Evolutionary conservation across 2,113 vertebrate species (phyloP).

Genomic region (Crotalus tigris): DNA sequence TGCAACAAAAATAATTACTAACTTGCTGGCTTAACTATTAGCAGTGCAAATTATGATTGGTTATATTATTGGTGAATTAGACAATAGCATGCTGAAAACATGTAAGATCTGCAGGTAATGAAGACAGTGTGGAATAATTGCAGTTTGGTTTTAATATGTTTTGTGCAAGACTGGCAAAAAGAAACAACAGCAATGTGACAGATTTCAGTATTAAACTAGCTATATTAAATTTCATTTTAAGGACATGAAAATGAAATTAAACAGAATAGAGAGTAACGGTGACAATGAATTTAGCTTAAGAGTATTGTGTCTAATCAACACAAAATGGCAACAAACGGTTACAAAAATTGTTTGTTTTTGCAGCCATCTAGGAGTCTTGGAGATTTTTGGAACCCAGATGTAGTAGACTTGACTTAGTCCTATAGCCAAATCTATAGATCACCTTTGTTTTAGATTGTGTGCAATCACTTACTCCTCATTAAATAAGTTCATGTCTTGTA

Average conservation of each 20-base stretch:
- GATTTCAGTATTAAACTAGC: not conserved
- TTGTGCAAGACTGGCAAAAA: not conserved
- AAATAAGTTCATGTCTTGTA: not conserved
- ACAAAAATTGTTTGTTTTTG: not conserved
- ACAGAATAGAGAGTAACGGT: not conserved
- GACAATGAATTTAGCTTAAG: not conserved
- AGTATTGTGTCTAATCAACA: not conserved
- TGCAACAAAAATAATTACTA: not conserved
- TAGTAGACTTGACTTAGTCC: not conserved
- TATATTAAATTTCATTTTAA: not conserved
- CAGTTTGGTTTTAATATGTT: not conserved
- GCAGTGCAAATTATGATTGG: not conserved
- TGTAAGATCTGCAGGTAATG: not conserved
- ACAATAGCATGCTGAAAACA: not conserved
- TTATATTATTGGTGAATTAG: not conserved
- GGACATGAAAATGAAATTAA: not conserved
- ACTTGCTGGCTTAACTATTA: not conserved
- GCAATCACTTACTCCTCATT: not conserved
- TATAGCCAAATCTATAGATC: not conserved
- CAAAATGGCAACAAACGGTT: not conserved
- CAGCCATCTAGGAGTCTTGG: not conserved
- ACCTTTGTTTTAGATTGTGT: not conserved
- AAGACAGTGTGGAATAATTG: not conserved
- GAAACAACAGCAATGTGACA: not conserved
- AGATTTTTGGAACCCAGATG: not conserved